Conservation (phyloP, 2,888 invertebrate species). For the Ormyrus pomaceus region DNA sequence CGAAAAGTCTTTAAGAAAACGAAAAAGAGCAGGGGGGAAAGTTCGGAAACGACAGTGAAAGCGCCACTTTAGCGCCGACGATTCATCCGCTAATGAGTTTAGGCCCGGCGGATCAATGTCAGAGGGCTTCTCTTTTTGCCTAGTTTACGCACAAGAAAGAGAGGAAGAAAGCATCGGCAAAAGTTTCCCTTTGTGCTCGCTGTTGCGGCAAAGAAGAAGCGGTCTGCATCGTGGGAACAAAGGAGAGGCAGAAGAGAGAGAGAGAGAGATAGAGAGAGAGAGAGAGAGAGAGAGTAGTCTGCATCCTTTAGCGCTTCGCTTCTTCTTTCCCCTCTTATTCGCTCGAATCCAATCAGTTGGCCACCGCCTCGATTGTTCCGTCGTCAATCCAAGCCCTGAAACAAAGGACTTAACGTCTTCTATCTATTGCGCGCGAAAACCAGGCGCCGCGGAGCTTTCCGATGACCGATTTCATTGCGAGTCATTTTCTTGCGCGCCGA, state of each 20-base stretch:
- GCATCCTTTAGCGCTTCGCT: conserved; percentile 43
- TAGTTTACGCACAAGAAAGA: conserved; percentile 3
- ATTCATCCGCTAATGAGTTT: conserved; percentile 36
- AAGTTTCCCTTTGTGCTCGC: background rate
- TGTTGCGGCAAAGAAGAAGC: background rate
- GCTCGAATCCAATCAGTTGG: conserved; percentile 51
- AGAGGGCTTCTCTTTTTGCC: conserved; percentile 16
- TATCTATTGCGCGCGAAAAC: conserved; percentile 50
- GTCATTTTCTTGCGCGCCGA: no score
- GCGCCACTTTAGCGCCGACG: background rate
- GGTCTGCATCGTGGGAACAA: background rate
- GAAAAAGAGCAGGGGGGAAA: background rate
- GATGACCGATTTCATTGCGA: conserved; percentile 1
- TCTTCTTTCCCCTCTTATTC: conserved; percentile 31
- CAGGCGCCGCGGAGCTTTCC: background rate
- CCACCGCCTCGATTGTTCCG: conserved; percentile 46
- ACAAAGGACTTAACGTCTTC: conserved; percentile 43
- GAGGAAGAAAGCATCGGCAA: background rate
- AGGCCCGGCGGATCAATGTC: conserved; percentile 20
- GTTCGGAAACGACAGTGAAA: conserved; percentile 8
- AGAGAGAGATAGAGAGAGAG: conserved; percentile 2
- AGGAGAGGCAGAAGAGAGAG: background rate
- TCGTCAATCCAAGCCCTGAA: conserved; percentile 18
- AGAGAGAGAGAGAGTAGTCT: conserved; percentile 23
- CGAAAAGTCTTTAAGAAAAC: no score